phyloP scores from a whole-genome alignment of 2,797 vertebrate species.

The Artibeus jamaicensis region DNA sequence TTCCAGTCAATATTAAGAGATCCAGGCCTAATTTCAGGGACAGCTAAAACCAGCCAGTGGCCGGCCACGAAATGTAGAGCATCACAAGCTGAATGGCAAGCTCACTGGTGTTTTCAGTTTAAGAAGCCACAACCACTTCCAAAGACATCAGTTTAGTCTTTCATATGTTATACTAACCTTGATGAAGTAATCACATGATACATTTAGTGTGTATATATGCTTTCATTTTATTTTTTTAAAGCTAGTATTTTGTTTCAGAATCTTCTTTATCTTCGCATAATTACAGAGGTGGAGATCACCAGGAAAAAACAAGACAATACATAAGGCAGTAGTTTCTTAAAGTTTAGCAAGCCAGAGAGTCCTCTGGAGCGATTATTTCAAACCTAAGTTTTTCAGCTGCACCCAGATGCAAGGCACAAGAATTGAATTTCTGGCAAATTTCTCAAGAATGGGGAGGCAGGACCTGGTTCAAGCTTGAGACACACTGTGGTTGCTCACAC shows the following conservation, averaged over 20 bases:
- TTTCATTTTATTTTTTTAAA: neutral
- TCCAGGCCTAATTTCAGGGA: conserved; percentile 41
- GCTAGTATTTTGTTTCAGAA: neutral
- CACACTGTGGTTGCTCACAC: neutral
- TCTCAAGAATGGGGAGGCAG: neutral
- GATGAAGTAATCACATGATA: neutral
- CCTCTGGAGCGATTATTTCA: neutral
- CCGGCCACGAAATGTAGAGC: neutral
- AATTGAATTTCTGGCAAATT: neutral
- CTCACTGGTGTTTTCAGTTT: neutral
- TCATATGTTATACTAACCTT: neutral
- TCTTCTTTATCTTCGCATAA: neutral
- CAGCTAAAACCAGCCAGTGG: neutral
- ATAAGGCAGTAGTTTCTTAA: neutral
- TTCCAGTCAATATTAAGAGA: conserved; percentile 47
- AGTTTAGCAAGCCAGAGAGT: neutral
- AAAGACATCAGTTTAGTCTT: neutral
- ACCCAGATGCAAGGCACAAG: neutral
- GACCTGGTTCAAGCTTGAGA: neutral
- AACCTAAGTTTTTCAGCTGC: neutral
- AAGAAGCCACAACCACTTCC: neutral
- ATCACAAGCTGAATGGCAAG: neutral
- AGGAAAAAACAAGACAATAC: neutral
- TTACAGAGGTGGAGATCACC: neutral
- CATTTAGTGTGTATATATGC: neutral